A percentile compares a stretch with the other conserved stretches of the same genome.
These are phyloP conservation scores for Orchesella cincta DNA, from an alignment of 1,140 invertebrate genomes.

Conservation along the genomic window DNA sequence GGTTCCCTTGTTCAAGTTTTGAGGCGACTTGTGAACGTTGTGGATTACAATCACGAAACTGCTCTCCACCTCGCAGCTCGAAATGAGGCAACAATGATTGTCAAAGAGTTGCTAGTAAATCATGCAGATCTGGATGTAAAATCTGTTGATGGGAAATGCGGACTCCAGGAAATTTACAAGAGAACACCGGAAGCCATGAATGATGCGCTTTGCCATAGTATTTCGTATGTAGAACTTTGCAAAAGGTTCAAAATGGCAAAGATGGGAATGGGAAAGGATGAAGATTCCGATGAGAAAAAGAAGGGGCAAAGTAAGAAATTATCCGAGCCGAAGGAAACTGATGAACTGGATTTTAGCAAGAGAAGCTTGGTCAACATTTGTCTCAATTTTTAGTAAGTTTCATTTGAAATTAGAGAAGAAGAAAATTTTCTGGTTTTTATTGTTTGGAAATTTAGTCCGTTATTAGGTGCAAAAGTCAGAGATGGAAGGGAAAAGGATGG, in stretches of 20 bases:
- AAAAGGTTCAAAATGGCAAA: too few species aligned
- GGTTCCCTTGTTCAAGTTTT: conserved; percentile 10
- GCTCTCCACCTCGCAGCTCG: conserved; percentile 37
- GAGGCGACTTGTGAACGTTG: conserved; percentile 27
- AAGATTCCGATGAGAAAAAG: background rate
- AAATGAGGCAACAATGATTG: conserved; percentile 37
- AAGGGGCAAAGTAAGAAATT: background rate
- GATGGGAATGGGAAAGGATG: background rate
- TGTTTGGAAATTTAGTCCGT: background rate
- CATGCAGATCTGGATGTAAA: conserved; percentile 35
- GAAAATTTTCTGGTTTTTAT: background rate
- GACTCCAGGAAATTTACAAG: conserved; percentile 32
- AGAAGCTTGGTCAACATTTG: conserved; percentile 30
- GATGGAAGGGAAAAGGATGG: background rate
- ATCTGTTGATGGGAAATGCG: conserved; percentile 19
- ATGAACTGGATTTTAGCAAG: conserved; percentile 31
- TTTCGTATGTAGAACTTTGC: conserved; percentile 38
- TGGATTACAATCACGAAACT: conserved; percentile 29
- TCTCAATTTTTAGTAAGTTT: conserved; percentile 37
- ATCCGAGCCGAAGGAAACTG: too few species aligned
- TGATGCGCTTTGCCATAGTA: conserved; percentile 38
- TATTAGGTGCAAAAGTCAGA: background rate
- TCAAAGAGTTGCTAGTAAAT: conserved; percentile 36
- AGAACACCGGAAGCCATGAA: conserved; percentile 38
- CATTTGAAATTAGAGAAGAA: background rate